A percentile compares a stretch with the other conserved stretches of the same genome.
Evolutionary conservation across 2,797 vertebrate species (phyloP).

Genomic region (Semotilus atromaculatus): DNA sequence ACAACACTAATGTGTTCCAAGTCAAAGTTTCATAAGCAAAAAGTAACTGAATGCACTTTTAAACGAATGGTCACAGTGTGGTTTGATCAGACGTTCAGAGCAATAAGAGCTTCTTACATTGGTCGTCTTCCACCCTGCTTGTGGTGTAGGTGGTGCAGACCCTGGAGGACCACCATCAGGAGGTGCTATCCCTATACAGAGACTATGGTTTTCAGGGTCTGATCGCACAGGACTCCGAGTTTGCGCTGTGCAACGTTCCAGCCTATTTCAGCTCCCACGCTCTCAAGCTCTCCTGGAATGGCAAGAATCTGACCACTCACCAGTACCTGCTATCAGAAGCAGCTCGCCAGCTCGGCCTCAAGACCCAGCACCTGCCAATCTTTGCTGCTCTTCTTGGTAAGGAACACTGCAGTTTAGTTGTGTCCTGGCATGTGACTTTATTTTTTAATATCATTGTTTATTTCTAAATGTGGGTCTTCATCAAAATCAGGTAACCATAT

Average conservation of each 20-base stretch:
- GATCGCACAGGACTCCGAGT: conserved; percentile 93
- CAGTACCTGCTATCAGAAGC: conserved; percentile 93
- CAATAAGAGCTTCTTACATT: background rate
- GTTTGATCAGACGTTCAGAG: background rate
- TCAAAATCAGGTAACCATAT: conserved; percentile 87
- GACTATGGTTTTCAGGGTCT: conserved; percentile 91
- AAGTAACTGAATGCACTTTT: background rate
- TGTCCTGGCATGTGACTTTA: background rate
- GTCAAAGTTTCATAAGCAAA: background rate
- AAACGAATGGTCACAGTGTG: background rate
- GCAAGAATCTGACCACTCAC: conserved; percentile 93
- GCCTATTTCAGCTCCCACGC: conserved; percentile 92
- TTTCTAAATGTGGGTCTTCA: conserved; percentile 24
- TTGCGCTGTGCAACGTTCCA: conserved; percentile 90
- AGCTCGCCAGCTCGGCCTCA: conserved; percentile 89
- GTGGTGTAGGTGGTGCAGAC: conserved; percentile 89
- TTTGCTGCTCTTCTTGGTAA: conserved; percentile 91
- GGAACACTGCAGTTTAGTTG: background rate
- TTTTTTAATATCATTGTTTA: background rate
- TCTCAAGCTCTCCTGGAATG: conserved; percentile 94
- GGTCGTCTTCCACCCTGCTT: background rate
- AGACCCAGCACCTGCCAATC: conserved; percentile 89
- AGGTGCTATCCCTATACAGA: conserved; percentile 91
- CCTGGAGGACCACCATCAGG: conserved; percentile 93
- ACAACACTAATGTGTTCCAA: background rate